Percentiles rank a stretch among this genome's conserved stretches.
Evolutionary conservation across 1,140 invertebrate genomes (phyloP).

Genomic region (Zophobas morio): DNA sequence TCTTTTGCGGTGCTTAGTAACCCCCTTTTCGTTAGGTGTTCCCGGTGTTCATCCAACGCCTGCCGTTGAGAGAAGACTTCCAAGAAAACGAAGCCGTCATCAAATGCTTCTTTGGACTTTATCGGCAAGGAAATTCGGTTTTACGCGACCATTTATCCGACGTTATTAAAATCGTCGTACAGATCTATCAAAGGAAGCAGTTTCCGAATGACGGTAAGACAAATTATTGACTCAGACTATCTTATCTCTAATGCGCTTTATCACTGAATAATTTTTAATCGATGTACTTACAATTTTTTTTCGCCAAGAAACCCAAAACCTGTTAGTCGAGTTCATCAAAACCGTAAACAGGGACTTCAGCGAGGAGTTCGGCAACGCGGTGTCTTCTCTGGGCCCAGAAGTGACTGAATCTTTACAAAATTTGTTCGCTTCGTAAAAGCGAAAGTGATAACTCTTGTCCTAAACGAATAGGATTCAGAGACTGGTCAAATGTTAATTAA

Average conservation of each 20-base stretch:
- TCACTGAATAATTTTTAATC: too few relatives aligned
- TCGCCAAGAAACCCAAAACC: slow-evolving; percentile 68
- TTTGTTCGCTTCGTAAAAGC: slow-evolving; percentile 55
- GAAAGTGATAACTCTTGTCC: slow-evolving; percentile 27
- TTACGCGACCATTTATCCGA: slow-evolving; percentile 70
- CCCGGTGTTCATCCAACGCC: slow-evolving; percentile 78
- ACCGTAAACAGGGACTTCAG: slow-evolving; percentile 72
- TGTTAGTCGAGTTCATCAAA: slow-evolving; percentile 70
- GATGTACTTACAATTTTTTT: slow-evolving; percentile 52
- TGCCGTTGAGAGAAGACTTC: slow-evolving; percentile 83
- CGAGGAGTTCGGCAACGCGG: slow-evolving; percentile 70
- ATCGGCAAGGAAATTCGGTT: slow-evolving; percentile 71
- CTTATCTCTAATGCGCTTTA: not conserved
- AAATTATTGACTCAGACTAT: slow-evolving; percentile 11
- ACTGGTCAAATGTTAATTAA: not conserved
- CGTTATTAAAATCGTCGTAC: slow-evolving; percentile 72
- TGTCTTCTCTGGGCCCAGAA: slow-evolving; percentile 66
- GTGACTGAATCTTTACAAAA: slow-evolving; percentile 65
- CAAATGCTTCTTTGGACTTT: slow-evolving; percentile 76
- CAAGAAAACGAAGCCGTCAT: slow-evolving; percentile 82
- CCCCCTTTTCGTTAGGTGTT: slow-evolving; percentile 71
- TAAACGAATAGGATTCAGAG: slow-evolving; percentile 3
- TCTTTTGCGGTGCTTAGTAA: slow-evolving; percentile 47
- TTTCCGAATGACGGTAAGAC: slow-evolving; percentile 67
- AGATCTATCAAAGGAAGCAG: slow-evolving; percentile 71